Base-by-base conservation (phyloP, 2,113 vertebrate species). In the Taxidea taxus region DNA sequence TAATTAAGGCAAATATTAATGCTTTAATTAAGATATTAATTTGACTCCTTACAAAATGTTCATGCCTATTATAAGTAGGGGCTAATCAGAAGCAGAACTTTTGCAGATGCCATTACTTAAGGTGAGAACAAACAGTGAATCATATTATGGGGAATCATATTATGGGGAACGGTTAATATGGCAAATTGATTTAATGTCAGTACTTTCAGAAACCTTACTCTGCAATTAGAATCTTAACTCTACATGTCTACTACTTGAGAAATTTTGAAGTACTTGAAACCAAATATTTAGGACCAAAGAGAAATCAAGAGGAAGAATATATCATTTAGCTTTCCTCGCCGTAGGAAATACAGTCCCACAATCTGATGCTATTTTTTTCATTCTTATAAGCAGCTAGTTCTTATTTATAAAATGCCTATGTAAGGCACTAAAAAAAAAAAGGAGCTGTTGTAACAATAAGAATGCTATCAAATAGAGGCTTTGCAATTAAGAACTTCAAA, bases 401-500 rank as follows among this genome's bases (percentile, higher is more conserved):
- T 93, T 85, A 49, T 77, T 92, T 82, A 21, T 92, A 88, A 90
- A 87, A 87, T 86, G 25, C 81, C 5, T 91, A 4, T 58, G 18
- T 4, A 66, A 31, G 13, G 44, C 77, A 31, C 87, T 60, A 31
- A 56, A 74, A 94, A 94, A 39, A 3, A 62, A 58, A 29, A 58
- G 44, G 39, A 54, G 81, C 47, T 96, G 2, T 68, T 90, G 10
- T 75, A 47, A 91, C 12, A 84, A 51, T 47, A 56, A 23, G 23
- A 91, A 56, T 4, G 21, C 21, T 75, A 66, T 90, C n/a, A 75
- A 89, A 66, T 44, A 54, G 39, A 18, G 4, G 18, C 12, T 85
- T 94, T 91, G 42, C 23, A 88, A 39, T 66, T 85, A 88, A 89
- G 37, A 92, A 78, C 42, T 66, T 94, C 81, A 72, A 82, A 75